phyloP scores from a whole-genome alignment of 2,888 invertebrate genomes.

The Dioctria linearis region DNA sequence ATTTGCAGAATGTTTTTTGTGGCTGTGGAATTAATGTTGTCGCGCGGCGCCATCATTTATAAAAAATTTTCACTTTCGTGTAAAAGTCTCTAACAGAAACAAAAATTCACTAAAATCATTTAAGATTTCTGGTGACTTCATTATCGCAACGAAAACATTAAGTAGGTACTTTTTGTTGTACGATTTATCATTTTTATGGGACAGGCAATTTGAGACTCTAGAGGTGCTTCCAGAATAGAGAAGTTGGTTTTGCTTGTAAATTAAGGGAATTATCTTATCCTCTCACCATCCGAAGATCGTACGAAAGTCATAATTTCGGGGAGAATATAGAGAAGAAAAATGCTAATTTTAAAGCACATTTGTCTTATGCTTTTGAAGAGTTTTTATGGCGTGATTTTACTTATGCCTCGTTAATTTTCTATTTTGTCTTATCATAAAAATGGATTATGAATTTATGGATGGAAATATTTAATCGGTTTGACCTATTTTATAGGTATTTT shows the following conservation, averaged over 20 bases:
- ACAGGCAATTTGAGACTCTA: constrained; percentile 25
- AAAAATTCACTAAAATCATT: not conserved
- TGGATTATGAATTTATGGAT: no score
- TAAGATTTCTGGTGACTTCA: constrained; percentile 5
- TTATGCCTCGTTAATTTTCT: no score
- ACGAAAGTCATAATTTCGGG: constrained; percentile 18
- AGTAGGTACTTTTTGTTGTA: constrained; percentile 5
- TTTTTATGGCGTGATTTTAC: no score
- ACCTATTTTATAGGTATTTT: no score
- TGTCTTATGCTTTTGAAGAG: not conserved
- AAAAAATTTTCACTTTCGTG: not conserved
- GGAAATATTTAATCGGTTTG: no score
- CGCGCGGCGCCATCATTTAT: not conserved
- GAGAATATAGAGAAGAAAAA: not conserved
- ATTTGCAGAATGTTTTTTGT: not conserved
- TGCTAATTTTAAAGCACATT: constrained; percentile 10
- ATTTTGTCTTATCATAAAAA: no score
- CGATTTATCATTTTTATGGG: constrained; percentile 33
- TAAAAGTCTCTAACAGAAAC: not conserved
- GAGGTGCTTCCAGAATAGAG: not conserved
- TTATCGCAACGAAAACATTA: constrained; percentile 13
- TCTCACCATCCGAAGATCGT: not conserved
- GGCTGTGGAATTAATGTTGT: not conserved
- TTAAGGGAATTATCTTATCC: constrained; percentile 13
- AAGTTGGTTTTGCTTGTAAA: constrained; percentile 16